Percentiles rank a stretch among this genome's conserved stretches.
Evolutionary conservation across 2,888 invertebrate genomes (phyloP).

Genomic region (Drosophila formosana): DNA sequence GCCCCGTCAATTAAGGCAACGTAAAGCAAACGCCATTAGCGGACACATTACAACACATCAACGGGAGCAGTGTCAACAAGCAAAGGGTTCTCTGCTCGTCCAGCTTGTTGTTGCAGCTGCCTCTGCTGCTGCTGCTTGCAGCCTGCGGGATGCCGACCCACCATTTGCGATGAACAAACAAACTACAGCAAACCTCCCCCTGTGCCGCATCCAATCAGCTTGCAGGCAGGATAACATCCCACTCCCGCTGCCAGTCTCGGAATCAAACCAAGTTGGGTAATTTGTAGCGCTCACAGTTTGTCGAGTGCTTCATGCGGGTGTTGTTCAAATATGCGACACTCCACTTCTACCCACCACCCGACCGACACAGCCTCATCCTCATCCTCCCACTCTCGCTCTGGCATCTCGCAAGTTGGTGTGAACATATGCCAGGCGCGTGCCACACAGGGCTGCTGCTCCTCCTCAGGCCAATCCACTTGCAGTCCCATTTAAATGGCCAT

Average conservation of each 20-base stretch:
- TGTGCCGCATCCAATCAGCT: conserved; percentile 67
- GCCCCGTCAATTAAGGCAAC: conserved; percentile 76
- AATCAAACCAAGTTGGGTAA: conserved; percentile 50
- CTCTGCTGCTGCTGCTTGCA: conserved; percentile 2
- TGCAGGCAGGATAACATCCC: conserved; percentile 44
- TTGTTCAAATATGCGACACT: conserved; percentile 67
- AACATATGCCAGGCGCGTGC: conserved; percentile 84
- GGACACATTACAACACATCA: conserved; percentile 84
- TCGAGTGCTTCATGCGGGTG: conserved; percentile 79
- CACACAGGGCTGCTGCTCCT: background rate
- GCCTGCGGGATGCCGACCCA: conserved; percentile 54
- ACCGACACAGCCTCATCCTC: conserved; percentile 54
- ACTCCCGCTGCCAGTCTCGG: conserved; percentile 5
- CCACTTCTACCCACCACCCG: conserved; percentile 7
- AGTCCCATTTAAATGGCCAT: conserved; percentile 57
- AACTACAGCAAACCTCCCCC: conserved; percentile 27
- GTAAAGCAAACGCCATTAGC: conserved; percentile 82
- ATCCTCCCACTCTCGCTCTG: conserved; percentile 1
- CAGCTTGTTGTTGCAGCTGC: conserved; percentile 62
- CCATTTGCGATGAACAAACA: conserved; percentile 70
- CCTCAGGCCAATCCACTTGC: conserved; percentile 30
- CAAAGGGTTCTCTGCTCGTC: conserved; percentile 50
- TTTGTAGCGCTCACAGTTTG: conserved; percentile 65
- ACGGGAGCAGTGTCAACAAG: conserved; percentile 56
- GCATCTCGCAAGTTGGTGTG: conserved; percentile 80